Evolutionary conservation across 1,140 invertebrate genomes (phyloP).

Genomic region (Paramacrobiotus metropolitanus): DNA sequence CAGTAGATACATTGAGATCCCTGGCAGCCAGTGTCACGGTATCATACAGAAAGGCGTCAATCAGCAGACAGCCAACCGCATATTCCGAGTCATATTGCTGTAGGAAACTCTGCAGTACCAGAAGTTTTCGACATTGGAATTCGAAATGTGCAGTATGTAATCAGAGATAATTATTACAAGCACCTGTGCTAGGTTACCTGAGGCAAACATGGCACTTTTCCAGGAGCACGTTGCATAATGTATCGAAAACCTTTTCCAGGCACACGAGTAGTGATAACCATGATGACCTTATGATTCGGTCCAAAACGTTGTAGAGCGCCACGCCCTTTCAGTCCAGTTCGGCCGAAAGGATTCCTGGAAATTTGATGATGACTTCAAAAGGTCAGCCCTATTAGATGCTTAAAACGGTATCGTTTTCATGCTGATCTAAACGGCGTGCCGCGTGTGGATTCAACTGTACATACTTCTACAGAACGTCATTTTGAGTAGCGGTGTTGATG

Average conservation of each 20-base stretch:
- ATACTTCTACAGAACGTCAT: conserved; percentile 9
- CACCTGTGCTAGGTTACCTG: too few species aligned
- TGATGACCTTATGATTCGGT: conserved; percentile 26
- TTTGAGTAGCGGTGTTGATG: neutral
- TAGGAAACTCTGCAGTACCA: neutral
- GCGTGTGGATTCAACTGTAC: too few species aligned
- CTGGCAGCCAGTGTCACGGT: neutral
- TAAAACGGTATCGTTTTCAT: too few species aligned
- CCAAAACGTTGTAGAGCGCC: conserved; percentile 25
- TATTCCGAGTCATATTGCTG: neutral
- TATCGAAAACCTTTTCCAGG: conserved; percentile 11
- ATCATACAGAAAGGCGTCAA: neutral
- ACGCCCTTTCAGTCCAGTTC: conserved; percentile 25
- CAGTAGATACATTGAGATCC: neutral
- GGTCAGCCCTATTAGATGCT: conserved; percentile 1
- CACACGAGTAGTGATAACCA: conserved; percentile 24
- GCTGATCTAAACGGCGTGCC: too few species aligned
- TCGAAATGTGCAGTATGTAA: too few species aligned
- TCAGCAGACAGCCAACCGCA: neutral
- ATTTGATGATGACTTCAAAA: neutral
- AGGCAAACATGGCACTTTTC: conserved; percentile 7
- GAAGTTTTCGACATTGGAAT: too few species aligned
- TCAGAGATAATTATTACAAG: too few species aligned
- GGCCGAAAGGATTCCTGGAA: conserved; percentile 23
- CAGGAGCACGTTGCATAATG: conserved; percentile 4